Evolutionary conservation across 2,797 vertebrate species (phyloP).

Genomic region (Phalloptychus januarius): DNA sequence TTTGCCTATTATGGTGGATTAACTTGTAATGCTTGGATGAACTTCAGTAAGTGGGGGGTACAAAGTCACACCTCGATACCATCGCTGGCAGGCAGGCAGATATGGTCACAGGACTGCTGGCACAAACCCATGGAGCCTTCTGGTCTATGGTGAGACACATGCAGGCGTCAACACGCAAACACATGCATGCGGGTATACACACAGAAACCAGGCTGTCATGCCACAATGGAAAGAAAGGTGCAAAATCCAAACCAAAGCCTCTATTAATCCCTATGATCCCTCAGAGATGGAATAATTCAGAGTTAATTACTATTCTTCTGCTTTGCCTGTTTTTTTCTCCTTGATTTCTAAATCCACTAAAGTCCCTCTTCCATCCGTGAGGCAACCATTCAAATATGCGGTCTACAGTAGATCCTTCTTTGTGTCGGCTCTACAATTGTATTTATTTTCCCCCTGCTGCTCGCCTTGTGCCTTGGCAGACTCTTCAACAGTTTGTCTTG

Average conservation of each 20-base stretch:
- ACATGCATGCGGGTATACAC: conserved; percentile 35
- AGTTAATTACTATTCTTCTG: conserved; percentile 72
- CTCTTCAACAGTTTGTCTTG: conserved; percentile 37
- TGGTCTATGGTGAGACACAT: conserved; percentile 59
- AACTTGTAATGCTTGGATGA: conserved; percentile 84
- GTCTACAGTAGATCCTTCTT: conserved; percentile 47
- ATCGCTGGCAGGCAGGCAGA: conserved; percentile 63
- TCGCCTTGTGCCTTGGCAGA: conserved; percentile 50
- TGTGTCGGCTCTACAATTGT: conserved; percentile 49
- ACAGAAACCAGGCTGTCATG: conserved; percentile 57
- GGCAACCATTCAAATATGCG: conserved; percentile 44
- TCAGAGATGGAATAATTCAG: conserved; percentile 73
- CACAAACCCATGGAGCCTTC: conserved; percentile 68
- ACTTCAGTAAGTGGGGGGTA: conserved; percentile 76
- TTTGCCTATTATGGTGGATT: conserved; percentile 84
- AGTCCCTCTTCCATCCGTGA: conserved; percentile 40
- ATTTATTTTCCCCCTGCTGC: conserved; percentile 40
- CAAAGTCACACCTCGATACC: conserved; percentile 77
- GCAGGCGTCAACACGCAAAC: conserved; percentile 26
- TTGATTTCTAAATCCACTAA: conserved; percentile 66
- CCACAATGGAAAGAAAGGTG: conserved; percentile 60
- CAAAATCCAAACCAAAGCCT: conserved; percentile 67
- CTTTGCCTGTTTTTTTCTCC: conserved; percentile 52
- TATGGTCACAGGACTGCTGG: conserved; percentile 75
- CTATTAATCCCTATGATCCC: conserved; percentile 72